Percentiles rank a stretch among this genome's conserved stretches.
Conservation (phyloP, 2,888 invertebrate genomes). For the Noctua comes region DNA sequence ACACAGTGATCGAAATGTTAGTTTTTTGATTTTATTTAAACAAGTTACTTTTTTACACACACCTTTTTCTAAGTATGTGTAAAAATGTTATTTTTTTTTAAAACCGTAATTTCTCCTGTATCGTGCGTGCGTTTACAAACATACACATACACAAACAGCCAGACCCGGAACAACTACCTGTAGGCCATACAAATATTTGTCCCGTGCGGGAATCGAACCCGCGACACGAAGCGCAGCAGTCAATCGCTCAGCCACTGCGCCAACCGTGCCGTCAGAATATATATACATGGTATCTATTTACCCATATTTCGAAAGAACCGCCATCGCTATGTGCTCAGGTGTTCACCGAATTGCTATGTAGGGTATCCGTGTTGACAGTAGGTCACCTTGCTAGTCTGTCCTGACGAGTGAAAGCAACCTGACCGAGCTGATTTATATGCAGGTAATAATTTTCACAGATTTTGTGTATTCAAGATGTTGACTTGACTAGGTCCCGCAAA, state of each 20-base stretch:
- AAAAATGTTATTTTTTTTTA: too few relatives aligned
- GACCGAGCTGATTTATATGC: background rate
- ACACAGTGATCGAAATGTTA: background rate
- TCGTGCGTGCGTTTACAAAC: too few relatives aligned
- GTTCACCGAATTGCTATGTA: conserved; percentile 7
- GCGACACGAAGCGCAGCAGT: too few relatives aligned
- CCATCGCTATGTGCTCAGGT: conserved; percentile 36
- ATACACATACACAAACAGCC: too few relatives aligned
- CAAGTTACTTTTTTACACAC: background rate
- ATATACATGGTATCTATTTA: background rate
- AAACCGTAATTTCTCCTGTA: too few relatives aligned
- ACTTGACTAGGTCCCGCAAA: background rate
- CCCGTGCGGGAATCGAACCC: too few relatives aligned
- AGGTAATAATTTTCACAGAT: conserved; percentile 26
- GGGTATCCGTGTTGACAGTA: background rate
- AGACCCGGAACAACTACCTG: too few relatives aligned
- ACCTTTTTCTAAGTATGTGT: background rate
- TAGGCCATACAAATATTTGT: too few relatives aligned
- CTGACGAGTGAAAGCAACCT: background rate
- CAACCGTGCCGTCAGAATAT: too few relatives aligned
- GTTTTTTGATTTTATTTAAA: too few relatives aligned
- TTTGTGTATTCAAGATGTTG: background rate
- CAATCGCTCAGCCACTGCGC: too few relatives aligned
- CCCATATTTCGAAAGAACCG: background rate
- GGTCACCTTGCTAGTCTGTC: background rate